Conservation (phyloP, 2,113 vertebrate genomes). For the Trachemys scripta region DNA sequence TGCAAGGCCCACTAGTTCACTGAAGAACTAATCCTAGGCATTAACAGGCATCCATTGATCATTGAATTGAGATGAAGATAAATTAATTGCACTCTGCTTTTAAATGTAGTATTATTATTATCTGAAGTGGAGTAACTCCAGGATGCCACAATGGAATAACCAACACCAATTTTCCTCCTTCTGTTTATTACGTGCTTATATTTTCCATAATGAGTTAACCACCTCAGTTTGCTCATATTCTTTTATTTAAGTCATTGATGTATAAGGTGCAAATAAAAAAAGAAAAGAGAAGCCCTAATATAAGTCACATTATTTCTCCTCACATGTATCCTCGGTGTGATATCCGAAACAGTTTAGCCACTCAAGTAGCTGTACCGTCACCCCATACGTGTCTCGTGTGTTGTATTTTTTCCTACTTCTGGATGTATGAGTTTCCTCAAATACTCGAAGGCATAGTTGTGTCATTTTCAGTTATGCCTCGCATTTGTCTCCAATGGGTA, state of each 20-base stretch:
- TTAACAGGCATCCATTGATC: not conserved
- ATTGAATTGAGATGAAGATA: not conserved
- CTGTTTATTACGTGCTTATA: rapidly evolving
- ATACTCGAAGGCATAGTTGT: not conserved
- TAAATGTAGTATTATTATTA: not conserved
- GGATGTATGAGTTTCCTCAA: not conserved
- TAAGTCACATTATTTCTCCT: not conserved
- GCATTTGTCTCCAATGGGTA: not conserved
- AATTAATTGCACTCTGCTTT: not conserved
- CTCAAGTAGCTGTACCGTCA: not conserved
- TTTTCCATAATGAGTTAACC: not conserved
- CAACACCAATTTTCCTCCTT: not conserved
- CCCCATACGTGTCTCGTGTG: rapidly evolving
- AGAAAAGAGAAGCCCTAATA: not conserved
- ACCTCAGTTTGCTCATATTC: not conserved
- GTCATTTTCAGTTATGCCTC: not conserved
- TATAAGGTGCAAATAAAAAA: not conserved
- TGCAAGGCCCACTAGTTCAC: not conserved
- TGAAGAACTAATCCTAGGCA: not conserved
- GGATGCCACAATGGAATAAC: not conserved
- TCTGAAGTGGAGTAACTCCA: not conserved
- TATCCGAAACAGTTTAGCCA: not conserved
- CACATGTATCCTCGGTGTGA: not conserved
- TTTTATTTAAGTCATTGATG: not conserved
- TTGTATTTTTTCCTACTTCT: not conserved